Evolutionary conservation across 1,140 invertebrate species (phyloP).

Genomic region (Philaenus spumarius): DNA sequence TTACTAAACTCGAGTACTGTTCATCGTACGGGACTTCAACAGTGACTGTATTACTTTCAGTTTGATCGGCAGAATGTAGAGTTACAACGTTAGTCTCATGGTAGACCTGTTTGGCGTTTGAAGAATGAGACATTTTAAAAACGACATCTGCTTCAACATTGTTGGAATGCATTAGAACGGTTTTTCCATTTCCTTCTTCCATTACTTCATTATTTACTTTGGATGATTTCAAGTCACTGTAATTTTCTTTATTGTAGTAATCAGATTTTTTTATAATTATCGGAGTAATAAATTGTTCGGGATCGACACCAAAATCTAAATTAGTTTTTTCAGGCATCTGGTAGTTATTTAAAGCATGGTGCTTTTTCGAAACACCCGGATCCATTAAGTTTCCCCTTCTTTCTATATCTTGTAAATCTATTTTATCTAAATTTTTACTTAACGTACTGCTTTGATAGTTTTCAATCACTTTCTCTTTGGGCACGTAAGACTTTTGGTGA

Average conservation of each 20-base stretch:
- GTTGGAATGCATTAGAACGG: not conserved
- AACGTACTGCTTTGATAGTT: no score
- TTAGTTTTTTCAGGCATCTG: not conserved
- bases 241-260: not conserved
- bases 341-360: no score
- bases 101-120: not conserved
- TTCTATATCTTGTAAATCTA: no score
- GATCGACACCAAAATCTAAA: not conserved
- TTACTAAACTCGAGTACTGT: slow-evolving; percentile 11
- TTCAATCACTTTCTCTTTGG: no score
- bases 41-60: slow-evolving; percentile 5
- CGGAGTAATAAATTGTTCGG: not conserved
- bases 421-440: no score
- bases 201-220: no score
- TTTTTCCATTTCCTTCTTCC: not conserved
- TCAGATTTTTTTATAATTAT: slow-evolving; percentile 5
- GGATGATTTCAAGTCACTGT: no score
- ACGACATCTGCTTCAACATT: slow-evolving; percentile 1
- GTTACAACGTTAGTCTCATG: slow-evolving; percentile 4
- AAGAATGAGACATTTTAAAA: not conserved
- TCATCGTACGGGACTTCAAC: slow-evolving; percentile 7
- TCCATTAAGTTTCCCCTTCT: no score
- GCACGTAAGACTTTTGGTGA: no score
- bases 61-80: slow-evolving; percentile 8
- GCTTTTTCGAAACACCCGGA: no score